Conservation (phyloP, 2,113 vertebrate species). For the Heptranchias perlo region DNA sequence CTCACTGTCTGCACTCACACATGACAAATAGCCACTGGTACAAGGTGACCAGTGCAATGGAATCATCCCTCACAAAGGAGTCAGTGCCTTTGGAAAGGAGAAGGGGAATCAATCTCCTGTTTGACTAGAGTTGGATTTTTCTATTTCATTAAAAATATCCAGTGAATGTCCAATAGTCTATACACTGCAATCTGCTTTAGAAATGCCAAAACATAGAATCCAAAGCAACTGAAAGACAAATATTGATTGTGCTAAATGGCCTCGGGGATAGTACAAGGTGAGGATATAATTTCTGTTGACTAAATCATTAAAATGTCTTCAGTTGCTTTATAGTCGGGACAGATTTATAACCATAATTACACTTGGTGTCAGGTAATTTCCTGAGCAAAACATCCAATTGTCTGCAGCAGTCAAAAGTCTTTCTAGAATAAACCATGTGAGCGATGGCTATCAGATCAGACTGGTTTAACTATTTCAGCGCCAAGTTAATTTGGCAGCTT, state of each 20-base stretch:
- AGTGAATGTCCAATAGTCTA: neutral
- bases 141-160: neutral
- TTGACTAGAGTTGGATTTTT: neutral
- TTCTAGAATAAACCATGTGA: neutral
- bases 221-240: neutral
- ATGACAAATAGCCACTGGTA: neutral
- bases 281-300: neutral
- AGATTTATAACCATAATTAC: constrained; percentile 31
- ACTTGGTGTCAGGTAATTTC: constrained; percentile 27
- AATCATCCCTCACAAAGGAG: neutral
- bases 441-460: neutral
- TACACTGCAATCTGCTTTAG: neutral
- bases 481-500: neutral
- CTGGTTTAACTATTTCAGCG: neutral
- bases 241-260: neutral
- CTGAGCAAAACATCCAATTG: constrained; percentile 13
- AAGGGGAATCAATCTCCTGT: neutral
- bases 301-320: constrained; percentile 17
- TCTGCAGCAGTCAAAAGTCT: neutral
- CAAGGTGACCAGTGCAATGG: neutral
- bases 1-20: neutral
- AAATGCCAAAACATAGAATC: neutral
- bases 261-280: neutral
- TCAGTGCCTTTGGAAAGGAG: neutral
- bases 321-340: neutral